Evolutionary conservation across 1,140 invertebrate species (phyloP), one percentile per base, ranked within the genome.

Genomic region (Lordiphosa stackelbergi): DNA sequence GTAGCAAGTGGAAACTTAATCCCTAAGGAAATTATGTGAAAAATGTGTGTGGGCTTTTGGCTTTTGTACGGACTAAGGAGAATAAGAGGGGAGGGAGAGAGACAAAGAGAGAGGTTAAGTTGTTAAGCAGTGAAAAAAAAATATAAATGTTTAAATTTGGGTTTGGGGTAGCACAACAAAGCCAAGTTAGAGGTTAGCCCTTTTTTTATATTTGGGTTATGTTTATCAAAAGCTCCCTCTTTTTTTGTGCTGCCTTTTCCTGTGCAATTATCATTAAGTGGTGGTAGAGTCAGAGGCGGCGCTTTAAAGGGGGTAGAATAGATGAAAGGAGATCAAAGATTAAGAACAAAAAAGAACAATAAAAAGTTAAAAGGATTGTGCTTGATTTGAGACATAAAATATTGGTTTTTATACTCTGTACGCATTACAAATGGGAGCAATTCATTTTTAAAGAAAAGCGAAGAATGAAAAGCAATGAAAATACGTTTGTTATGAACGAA

Each of bases 21-120:
- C 75, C 75, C 75, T 43, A 69, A 81, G 75, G 75, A 81, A 81
- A 81, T 81, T 81, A 81, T 81, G 68, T 83, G 77, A 83, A 75
- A 81, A 83, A 83, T 81, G 77, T 75, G 75, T 68, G 77, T 81
- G 62, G 71, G 62, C 28, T 53, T 46, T 51, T 54, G 64, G 63
- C 64, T 68, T 66, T 68, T 64, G 49, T 64, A 41, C 41, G 60
- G 60, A 12, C 11, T 28, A 34, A 31, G 24, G 24, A 46, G 42
- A 12, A 5, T 6, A 11, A 38, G 37, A 2, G 3, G 43, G 13
- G 12, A 9, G 43, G 13, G 43, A 11, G 19, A 12, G 11, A 8
- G 43, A 46, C 9, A 13, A 11, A 34, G 43, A 11, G 19, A 12
- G 28, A 49, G 48, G 34, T 31, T 48, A 78, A 81, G 71, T 75